These are phyloP conservation scores for Sebastes variabilis DNA, from an alignment of 2,797 vertebrate species.

Conservation along the genomic window DNA sequence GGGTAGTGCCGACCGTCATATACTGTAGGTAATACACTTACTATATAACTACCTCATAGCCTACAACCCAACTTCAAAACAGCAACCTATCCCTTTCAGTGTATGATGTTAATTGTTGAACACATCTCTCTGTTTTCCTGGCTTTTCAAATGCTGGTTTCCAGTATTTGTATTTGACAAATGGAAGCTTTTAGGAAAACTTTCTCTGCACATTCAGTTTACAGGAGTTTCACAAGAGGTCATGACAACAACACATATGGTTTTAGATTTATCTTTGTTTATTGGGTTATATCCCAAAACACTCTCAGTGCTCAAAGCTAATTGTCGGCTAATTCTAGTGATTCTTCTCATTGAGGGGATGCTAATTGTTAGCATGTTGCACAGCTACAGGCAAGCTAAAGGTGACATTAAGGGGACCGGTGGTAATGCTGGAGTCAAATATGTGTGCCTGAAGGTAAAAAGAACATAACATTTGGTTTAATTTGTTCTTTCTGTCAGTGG, in stretches of 20 bases:
- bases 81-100: too few relatives aligned
- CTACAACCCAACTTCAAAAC: too few relatives aligned
- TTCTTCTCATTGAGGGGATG: background rate
- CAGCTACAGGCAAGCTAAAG: constrained; percentile 30
- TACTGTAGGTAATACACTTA: too few relatives aligned
- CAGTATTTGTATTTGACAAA: background rate
- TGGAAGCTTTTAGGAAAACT: background rate
- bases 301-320: background rate
- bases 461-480: constrained; percentile 56
- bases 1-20: accelerated
- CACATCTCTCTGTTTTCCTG: background rate
- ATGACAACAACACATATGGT: background rate
- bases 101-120: background rate
- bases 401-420: constrained; percentile 15
- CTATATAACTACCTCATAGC: too few relatives aligned
- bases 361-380: constrained; percentile 40
- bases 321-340: background rate
- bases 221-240: background rate
- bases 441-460: constrained; percentile 36
- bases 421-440: constrained; percentile 35
- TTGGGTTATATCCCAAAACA: background rate
- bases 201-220: background rate
- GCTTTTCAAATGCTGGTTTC: background rate
- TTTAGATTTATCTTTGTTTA: background rate
- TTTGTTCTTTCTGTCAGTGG: constrained; percentile 47